Evolutionary conservation across 2,888 invertebrate genomes (phyloP).

Genomic region (Quadroppia sp.): DNA sequence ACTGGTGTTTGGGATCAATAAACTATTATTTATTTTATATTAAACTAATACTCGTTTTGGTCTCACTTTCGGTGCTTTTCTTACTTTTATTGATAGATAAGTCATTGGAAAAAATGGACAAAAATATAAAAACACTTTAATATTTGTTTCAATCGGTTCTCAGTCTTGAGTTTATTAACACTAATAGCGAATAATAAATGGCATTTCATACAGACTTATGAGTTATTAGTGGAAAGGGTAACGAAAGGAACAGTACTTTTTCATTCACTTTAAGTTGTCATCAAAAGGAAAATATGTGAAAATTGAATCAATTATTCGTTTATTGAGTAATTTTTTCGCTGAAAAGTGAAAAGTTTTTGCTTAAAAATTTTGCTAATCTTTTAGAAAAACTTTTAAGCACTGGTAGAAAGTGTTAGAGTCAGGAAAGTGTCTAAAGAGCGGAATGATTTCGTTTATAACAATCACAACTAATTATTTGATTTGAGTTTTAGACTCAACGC

Average conservation of each 20-base stretch:
- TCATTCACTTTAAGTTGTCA: too few species aligned
- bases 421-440: background rate
- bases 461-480: slow-evolving; percentile 20
- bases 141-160: background rate
- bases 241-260: too few species aligned
- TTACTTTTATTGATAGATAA: background rate
- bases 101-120: background rate
- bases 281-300: too few species aligned
- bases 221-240: too few species aligned
- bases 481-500: background rate
- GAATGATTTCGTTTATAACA: background rate
- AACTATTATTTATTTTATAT: background rate
- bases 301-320: too few species aligned
- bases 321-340: too few species aligned
- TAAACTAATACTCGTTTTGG: background rate
- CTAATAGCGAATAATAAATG: too few species aligned
- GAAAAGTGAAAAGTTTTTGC: too few species aligned
- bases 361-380: too few species aligned
- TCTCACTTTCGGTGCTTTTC: background rate
- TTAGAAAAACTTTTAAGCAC: too few species aligned
- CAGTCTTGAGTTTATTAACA: too few species aligned
- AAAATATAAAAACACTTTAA: background rate
- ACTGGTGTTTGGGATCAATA: background rate
- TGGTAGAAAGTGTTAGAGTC: background rate
- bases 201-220: too few species aligned